Percentiles rank a stretch among this genome's conserved stretches.
Conservation (phyloP, 2,113 vertebrate species). For the Cercocebus atys region DNA sequence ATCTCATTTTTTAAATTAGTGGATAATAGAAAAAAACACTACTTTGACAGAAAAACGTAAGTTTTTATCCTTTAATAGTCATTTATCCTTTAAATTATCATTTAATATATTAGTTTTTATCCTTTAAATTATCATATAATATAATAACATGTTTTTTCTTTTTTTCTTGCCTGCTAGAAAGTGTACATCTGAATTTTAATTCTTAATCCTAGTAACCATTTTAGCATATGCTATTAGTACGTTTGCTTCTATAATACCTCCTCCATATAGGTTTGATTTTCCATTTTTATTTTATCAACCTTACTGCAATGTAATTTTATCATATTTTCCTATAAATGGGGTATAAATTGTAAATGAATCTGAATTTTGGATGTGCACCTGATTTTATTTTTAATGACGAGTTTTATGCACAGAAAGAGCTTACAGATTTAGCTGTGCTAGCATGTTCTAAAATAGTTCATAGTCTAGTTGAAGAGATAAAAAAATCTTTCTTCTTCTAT, state of each 20-base stretch:
- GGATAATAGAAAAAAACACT: neutral
- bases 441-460: conserved; percentile 2
- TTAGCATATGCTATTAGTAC: neutral
- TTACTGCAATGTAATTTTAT: neutral
- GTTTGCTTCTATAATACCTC: neutral
- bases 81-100: too few relatives aligned
- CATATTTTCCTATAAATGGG: neutral
- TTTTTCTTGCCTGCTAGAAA: neutral
- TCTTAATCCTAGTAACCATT: neutral
- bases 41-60: neutral
- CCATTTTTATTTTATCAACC: conserved; percentile 3
- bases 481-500: neutral
- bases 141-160: neutral
- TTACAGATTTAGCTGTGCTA: conserved; percentile 36
- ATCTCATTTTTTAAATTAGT: neutral
- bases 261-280: conserved; percentile 35
- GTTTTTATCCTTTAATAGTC: neutral
- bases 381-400: conserved; percentile 28
- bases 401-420: conserved; percentile 21
- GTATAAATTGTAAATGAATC: conserved; percentile 4
- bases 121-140: neutral
- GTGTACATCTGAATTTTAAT: neutral
- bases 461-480: conserved; percentile 9
- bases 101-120: neutral
- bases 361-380: neutral